Evolutionary conservation across 2,797 vertebrate species (phyloP), one percentile per base, ranked within the genome.

Genomic region (Smutsia gigantea): DNA sequence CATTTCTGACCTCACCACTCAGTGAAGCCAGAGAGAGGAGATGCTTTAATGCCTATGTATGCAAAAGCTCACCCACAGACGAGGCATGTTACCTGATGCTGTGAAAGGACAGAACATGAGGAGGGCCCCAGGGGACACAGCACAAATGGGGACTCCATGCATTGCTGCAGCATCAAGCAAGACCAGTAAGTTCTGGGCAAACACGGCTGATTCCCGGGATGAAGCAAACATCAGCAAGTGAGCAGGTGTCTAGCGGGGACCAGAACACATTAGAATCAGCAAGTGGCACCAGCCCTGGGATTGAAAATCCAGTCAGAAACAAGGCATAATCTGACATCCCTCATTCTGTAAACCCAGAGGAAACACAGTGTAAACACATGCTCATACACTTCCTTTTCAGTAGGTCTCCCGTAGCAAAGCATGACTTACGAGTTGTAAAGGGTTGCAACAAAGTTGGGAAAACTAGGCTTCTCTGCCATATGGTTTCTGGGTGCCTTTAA

Each of bases 41-140:
- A 34, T 17, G 57, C 39, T 89, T 57, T 37, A 13, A 19, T 55
- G 19, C 39, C 34, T 1, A 8, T 23, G 19, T 5, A 53, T 1
- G 15, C 61, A 61, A 51, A 63, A 55, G 69, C 55, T 90, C 37
- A 19, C 37, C 21, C 71, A 31, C 23, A 57, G 29, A 77, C 91
- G 37, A 77, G 31, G 55, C 78, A 39, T 27, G 74, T 25, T 71
- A 37, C 66, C 27, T 3, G 12, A 42, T 49, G 6, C 0, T 19
- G 31, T 51, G 51, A 31, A 91, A 72, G 57, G 13, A 9, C 29
- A 42, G 57, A 25, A 39, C 27, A 6, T 17, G 46, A 49, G 17
- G 49, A 55, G 83, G 34, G 2, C 27, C 2, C 0, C 15, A 0
- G 49, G 51, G 13, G 34, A 72, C 34, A 0, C 14, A 14, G 39